Percentiles rank a stretch among this genome's conserved stretches.
phyloP scores from a whole-genome alignment of 2,113 vertebrate species.

The Prochilodus magdalenae region DNA sequence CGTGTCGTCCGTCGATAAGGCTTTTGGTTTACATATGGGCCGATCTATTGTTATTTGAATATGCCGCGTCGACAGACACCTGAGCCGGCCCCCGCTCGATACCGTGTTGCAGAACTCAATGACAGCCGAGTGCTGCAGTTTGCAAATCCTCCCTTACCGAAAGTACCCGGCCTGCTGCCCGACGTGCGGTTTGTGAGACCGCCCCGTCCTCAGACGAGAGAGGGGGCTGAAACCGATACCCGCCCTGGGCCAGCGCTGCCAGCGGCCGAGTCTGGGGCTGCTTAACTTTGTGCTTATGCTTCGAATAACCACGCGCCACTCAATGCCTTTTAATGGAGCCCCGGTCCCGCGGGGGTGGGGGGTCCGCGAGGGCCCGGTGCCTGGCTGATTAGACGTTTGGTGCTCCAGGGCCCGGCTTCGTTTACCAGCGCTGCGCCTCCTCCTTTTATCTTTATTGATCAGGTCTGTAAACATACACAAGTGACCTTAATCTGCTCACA shows the following conservation, averaged over 20 bases:
- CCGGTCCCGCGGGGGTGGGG: conserved; percentile 59
- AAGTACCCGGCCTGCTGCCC: conserved; percentile 13
- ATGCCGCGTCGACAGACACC: conserved; percentile 67
- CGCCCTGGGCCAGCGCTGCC: conserved; percentile 20
- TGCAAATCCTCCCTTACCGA: conserved; percentile 57
- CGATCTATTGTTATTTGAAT: conserved; percentile 68
- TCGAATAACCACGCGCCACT: conserved; percentile 59
- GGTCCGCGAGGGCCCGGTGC: conserved; percentile 47
- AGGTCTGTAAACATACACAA: conserved; percentile 70
- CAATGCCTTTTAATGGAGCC: conserved; percentile 63
- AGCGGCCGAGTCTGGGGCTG: conserved; percentile 18
- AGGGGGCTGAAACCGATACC: conserved; percentile 49
- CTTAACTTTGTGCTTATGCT: conserved; percentile 60
- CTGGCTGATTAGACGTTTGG: conserved; percentile 54
- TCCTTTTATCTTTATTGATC: conserved; percentile 65
- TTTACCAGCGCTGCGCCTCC: conserved; percentile 59
- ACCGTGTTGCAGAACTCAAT: conserved; percentile 53
- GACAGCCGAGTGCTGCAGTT: conserved; percentile 65
- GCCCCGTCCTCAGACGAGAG: neutral
- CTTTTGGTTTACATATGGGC: conserved; percentile 84
- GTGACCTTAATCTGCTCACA: conserved; percentile 66
- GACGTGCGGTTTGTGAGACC: neutral
- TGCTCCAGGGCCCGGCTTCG: conserved; percentile 67
- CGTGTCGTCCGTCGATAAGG: conserved; percentile 75
- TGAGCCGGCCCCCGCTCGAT: conserved; percentile 62